phyloP scores from a whole-genome alignment of 2,113 vertebrate species.

The Spheniscus mendiculus region DNA sequence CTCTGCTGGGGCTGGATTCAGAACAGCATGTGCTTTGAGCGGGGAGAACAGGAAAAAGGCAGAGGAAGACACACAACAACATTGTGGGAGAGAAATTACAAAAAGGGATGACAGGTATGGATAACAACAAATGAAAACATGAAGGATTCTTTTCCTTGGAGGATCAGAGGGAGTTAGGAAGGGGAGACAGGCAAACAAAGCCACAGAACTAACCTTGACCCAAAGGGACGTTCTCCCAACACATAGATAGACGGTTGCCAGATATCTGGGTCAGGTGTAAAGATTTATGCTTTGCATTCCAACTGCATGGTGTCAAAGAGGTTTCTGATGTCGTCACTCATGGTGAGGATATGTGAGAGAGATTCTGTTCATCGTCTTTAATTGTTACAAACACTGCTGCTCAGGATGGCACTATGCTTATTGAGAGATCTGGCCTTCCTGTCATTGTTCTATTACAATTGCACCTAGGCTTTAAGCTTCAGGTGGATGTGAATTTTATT shows the following conservation, averaged over 20 bases:
- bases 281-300: neutral
- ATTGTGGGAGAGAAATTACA: neutral
- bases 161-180: neutral
- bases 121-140: neutral
- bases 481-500: neutral
- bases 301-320: neutral
- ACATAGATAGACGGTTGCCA: neutral
- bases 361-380: neutral
- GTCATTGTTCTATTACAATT: neutral
- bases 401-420: neutral
- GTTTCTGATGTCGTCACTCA: neutral
- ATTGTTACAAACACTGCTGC: neutral
- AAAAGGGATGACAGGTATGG: neutral
- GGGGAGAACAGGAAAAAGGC: neutral
- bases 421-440: neutral
- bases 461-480: neutral
- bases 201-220: neutral
- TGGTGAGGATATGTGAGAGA: neutral
- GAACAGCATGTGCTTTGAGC: neutral
- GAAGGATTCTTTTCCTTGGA: neutral
- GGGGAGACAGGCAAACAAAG: neutral
- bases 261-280: neutral
- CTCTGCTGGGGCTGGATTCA: neutral
- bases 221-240: neutral
- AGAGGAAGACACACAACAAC: neutral